Base-by-base conservation (phyloP, 2,888 invertebrate species). In the Acheta domesticus region DNA sequence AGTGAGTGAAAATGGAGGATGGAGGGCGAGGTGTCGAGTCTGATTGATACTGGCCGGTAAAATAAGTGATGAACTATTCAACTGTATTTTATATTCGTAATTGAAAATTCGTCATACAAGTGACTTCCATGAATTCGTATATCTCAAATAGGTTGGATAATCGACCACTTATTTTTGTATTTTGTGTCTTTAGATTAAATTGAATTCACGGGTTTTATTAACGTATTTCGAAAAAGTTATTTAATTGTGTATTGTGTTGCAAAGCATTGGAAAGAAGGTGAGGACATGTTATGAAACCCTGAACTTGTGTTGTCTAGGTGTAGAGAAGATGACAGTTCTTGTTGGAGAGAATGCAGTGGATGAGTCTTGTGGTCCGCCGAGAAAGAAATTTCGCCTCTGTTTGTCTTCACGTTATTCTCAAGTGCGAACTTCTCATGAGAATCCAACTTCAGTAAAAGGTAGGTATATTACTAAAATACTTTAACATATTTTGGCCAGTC, bases 281-380 rank as follows among this genome's bases (percentile, higher is more conserved):
- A 16, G 36, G 8, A 23, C 3, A 62, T 62, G 62, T n/a, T 62
- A n/a, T 62, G n/a, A 62, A 62, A 19, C n/a, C 14, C 62, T 62
- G 62, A 36, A 36, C 5, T 36, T 36, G 36, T 36, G 36, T 36
- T 62, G 14, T 81, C 75, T 82, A 88, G 88, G 87, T 87, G 85
- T 85, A 84, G 84, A 85, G 86, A 88, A 88, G 86, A 88, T 88
- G 88, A 88, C 88, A 86, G 87, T 88, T 85, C 86, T 88, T 87
- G 87, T 86, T 85, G 86, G 87, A 86, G 87, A 86, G 85, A 87
- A 87, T 86, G 86, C 87, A 84, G 85, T 86, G 84, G 87, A 87
- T 86, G 86, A 87, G 78, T 82, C 81, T 79, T 80, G 80, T 77
- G 23, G 80, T 83, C 88, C 88, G 80, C 88, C 88, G 75, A 86